These are phyloP conservation scores for Eptesicus fuscus DNA, from an alignment of 2,113 vertebrate species.

Conservation along the genomic window DNA sequence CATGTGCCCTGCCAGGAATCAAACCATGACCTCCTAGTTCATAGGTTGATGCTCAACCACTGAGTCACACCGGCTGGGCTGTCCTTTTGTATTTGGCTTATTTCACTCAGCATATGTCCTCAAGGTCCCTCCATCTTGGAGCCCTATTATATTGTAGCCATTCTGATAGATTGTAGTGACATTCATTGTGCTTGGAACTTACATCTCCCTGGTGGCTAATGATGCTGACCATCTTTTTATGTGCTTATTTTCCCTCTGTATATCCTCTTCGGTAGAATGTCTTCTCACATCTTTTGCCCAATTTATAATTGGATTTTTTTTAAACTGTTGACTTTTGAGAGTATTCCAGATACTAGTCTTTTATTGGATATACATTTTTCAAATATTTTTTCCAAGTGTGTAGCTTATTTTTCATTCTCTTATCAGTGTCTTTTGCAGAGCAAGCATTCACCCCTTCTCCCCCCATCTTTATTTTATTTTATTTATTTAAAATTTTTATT, in stretches of 20 bases:
- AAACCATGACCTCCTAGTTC: no score
- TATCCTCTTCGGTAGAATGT: neutral
- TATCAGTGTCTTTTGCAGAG: neutral
- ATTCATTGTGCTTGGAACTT: neutral
- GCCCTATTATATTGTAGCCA: accelerated
- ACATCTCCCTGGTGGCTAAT: neutral
- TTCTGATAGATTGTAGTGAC: no score
- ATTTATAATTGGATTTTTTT: neutral
- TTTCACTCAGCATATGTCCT: neutral
- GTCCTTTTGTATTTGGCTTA: neutral
- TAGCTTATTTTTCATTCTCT: neutral
- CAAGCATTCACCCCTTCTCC: neutral
- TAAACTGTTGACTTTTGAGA: neutral
- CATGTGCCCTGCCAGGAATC: no score
- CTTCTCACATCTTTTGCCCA: neutral
- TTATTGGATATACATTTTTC: neutral
- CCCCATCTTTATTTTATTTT: neutral
- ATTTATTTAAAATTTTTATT: neutral
- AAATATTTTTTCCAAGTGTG: neutral
- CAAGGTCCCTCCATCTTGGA: accelerated
- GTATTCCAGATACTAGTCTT: neutral
- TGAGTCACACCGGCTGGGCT: no score
- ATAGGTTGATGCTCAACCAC: no score
- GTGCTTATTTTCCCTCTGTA: neutral
- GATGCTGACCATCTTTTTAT: neutral